These are phyloP conservation scores for Pogonomyrmex barbatus DNA, from an alignment of 1,140 invertebrate genomes.

Conservation along the genomic window DNA sequence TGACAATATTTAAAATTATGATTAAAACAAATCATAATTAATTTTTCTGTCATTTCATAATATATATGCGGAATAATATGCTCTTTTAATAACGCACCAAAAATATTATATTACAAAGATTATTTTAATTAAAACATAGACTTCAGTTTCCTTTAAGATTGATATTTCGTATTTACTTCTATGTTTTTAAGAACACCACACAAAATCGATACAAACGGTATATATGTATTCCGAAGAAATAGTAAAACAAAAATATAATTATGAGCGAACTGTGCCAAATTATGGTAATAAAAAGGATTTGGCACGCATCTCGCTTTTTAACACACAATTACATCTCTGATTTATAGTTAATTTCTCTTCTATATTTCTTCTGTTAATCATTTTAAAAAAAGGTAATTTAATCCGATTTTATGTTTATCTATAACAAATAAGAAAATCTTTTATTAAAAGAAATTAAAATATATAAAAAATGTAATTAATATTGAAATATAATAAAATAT, in stretches of 20 bases:
- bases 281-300: conserved; percentile 42
- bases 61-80: background rate
- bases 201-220: conserved; percentile 4
- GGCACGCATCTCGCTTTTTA: background rate
- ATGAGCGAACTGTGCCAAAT: conserved; percentile 16
- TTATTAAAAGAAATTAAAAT: background rate
- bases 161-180: background rate
- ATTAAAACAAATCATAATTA: background rate
- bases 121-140: background rate
- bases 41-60: background rate
- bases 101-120: background rate
- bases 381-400: background rate
- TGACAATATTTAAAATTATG: background rate
- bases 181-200: background rate
- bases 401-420: background rate
- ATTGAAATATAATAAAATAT: conserved; percentile 1
- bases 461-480: background rate
- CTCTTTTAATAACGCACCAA: background rate
- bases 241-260: conserved; percentile 40
- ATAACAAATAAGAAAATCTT: background rate
- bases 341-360: conserved; percentile 2
- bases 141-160: background rate
- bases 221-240: background rate
- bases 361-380: background rate
- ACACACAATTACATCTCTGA: conserved; percentile 4